A percentile compares a stretch with the other conserved stretches of the same genome.
Conservation (phyloP, 2,888 invertebrate species). For the Microctonus aethiopoides region DNA sequence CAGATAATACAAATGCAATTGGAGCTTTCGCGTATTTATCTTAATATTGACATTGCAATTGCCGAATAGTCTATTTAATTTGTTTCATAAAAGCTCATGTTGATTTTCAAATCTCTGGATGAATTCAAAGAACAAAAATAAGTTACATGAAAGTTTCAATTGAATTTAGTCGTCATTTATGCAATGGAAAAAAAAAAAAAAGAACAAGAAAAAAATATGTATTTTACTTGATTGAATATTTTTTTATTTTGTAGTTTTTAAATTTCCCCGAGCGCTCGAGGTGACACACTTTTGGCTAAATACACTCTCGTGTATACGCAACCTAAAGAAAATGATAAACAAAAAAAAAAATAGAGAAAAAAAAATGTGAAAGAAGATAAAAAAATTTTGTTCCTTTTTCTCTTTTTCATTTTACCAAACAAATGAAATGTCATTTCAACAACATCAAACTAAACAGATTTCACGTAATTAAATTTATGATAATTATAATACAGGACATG, state of each 20-base stretch:
- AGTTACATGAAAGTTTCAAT: background rate
- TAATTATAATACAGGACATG: no score
- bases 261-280: constrained; percentile 17
- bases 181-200: no score
- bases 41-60: background rate
- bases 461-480: no score
- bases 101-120: background rate
- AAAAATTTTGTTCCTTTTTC: background rate
- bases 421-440: no score
- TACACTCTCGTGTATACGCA: background rate
- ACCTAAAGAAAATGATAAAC: background rate
- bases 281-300: constrained; percentile 22
- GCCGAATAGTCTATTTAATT: background rate
- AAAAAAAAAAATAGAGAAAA: constrained; percentile 19
- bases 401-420: background rate
- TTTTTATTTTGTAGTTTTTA: constrained; percentile 12
- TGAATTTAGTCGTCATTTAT: constrained; percentile 14
- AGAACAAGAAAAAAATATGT: no score
- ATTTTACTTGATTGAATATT: no score
- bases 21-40: background rate
- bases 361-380: constrained; percentile 3
- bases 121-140: background rate
- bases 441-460: no score
- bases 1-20: background rate
- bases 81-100: background rate